phyloP scores from a whole-genome alignment of 1,140 invertebrate species.

The Leptestheria dahalacensis region DNA sequence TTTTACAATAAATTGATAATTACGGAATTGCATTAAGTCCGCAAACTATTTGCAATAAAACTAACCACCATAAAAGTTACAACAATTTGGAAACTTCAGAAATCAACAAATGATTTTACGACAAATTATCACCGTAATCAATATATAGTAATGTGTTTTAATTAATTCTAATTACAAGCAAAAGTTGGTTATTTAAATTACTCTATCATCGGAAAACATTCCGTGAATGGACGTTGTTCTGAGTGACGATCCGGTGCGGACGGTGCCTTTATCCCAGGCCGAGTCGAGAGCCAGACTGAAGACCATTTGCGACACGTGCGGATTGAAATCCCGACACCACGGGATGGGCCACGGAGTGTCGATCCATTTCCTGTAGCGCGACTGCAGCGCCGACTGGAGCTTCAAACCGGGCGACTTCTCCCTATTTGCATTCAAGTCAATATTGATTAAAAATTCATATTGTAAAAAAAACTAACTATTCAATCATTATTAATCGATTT shows the following conservation, averaged over 20 bases:
- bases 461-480: too few relatives aligned
- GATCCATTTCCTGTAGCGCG: neutral
- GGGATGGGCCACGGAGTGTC: conserved; percentile 1
- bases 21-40: too few relatives aligned
- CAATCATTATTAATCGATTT: too few relatives aligned
- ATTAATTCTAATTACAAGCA: neutral
- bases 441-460: neutral
- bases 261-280: conserved; percentile 6
- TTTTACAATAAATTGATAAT: too few relatives aligned
- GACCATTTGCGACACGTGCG: conserved; percentile 12
- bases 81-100: too few relatives aligned
- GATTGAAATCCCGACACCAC: conserved; percentile 15
- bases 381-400: neutral
- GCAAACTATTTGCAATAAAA: too few relatives aligned
- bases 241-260: neutral
- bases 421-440: neutral
- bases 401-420: neutral
- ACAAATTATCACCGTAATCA: too few relatives aligned
- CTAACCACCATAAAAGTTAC: too few relatives aligned
- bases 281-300: conserved; percentile 10
- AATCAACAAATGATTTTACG: too few relatives aligned
- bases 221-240: conserved; percentile 8
- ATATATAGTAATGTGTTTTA: neutral
- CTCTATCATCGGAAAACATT: conserved; percentile 13
- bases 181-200: too few relatives aligned